phyloP scores from a whole-genome alignment of 2,797 vertebrate species.

The Xerus rutilus region DNA sequence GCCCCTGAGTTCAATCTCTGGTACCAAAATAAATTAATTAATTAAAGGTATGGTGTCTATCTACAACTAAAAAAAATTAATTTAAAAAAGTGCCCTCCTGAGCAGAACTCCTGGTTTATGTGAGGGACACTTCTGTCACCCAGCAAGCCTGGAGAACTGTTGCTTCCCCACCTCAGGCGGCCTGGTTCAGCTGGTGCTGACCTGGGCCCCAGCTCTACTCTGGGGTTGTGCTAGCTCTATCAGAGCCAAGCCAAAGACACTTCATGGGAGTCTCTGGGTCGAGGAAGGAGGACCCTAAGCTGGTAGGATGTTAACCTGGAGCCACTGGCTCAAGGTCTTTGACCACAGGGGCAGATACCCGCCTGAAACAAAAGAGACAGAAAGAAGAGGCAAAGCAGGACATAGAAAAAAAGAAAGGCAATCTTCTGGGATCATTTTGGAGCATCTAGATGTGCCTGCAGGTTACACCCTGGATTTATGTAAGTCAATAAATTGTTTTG shows the following conservation, averaged over 20 bases:
- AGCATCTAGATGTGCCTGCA: neutral
- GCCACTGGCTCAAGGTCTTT: neutral
- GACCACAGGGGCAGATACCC: neutral
- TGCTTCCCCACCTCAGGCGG: neutral
- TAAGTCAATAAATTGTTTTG: neutral
- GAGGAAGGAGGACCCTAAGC: neutral
- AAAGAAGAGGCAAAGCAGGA: neutral
- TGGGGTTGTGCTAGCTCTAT: neutral
- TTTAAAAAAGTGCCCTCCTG: no score
- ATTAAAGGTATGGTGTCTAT: no score
- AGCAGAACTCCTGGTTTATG: neutral
- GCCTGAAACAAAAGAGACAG: neutral
- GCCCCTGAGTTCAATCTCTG: no score
- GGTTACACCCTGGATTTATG: neutral
- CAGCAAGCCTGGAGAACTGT: neutral
- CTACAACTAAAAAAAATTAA: no score
- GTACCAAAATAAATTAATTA: no score
- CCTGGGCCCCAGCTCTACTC: neutral
- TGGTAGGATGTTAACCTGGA: neutral
- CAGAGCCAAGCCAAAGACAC: neutral
- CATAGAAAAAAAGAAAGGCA: neutral
- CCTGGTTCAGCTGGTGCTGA: neutral
- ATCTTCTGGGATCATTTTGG: neutral
- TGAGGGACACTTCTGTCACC: neutral
- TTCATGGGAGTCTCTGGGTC: neutral